Evolutionary conservation across 2,797 vertebrate genomes (phyloP).

Genomic region (Catostomus latipinnis): DNA sequence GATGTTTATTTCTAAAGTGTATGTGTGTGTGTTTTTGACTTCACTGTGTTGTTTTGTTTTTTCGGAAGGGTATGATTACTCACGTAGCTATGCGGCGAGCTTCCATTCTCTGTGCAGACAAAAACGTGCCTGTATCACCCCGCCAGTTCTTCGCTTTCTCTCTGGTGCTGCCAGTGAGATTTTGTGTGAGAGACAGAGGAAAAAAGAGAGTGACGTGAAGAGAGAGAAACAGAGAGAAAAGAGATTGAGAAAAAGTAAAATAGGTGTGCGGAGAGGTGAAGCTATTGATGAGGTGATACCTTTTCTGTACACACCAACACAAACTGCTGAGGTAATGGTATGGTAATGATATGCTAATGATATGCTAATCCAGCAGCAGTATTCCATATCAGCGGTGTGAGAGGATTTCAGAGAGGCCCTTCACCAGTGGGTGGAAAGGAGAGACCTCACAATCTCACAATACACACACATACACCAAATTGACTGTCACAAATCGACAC

Average conservation of each 20-base stretch:
- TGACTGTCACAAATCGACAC: slow-evolving; percentile 9
- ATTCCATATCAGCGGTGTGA: slow-evolving; percentile 78
- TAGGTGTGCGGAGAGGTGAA: slow-evolving; percentile 58
- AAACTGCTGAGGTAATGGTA: slow-evolving; percentile 79
- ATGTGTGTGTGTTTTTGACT: slow-evolving; percentile 64
- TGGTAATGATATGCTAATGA: slow-evolving; percentile 78
- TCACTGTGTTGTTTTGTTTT: neutral
- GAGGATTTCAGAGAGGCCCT: slow-evolving; percentile 69
- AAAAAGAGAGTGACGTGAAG: slow-evolving; percentile 47
- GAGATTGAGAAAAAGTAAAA: slow-evolving; percentile 48
- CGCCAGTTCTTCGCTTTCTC: slow-evolving; percentile 44
- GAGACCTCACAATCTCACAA: slow-evolving; percentile 68
- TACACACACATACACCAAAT: slow-evolving; percentile 54
- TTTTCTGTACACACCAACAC: slow-evolving; percentile 72
- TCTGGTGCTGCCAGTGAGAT: slow-evolving; percentile 46
- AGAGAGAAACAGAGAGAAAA: neutral
- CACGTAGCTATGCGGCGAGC: slow-evolving; percentile 65
- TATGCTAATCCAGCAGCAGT: slow-evolving; percentile 78
- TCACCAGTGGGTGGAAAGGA: slow-evolving; percentile 56
- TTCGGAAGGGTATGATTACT: slow-evolving; percentile 59
- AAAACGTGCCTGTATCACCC: slow-evolving; percentile 57
- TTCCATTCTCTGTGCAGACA: slow-evolving; percentile 49
- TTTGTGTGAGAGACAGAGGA: slow-evolving; percentile 59
- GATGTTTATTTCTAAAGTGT: slow-evolving; percentile 62
- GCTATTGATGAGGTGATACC: slow-evolving; percentile 79